phyloP scores from a whole-genome alignment of 2,888 invertebrate genomes.

The Eilema depressum region DNA sequence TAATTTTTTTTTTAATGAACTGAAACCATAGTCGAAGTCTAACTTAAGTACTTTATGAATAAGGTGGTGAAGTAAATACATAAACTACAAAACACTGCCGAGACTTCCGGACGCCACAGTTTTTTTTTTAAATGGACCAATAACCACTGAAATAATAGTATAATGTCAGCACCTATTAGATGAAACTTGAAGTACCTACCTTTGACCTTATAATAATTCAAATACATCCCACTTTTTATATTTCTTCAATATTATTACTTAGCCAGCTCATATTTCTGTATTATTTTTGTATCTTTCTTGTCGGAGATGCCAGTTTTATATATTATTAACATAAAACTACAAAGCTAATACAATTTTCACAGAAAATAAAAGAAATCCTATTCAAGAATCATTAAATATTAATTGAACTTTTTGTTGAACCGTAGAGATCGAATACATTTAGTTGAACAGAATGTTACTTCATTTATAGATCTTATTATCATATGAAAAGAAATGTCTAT shows the following conservation, averaged over 20 bases:
- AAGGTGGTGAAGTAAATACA: no score
- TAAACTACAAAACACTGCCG: no score
- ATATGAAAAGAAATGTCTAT: neutral
- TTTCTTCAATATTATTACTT: neutral
- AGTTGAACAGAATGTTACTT: neutral
- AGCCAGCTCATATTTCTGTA: neutral
- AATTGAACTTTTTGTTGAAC: neutral
- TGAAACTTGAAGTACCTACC: no score
- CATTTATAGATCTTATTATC: neutral
- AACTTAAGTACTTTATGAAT: no score
- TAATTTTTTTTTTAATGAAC: no score
- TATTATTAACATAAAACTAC: conserved; percentile 1
- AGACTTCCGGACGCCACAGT: no score
- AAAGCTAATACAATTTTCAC: neutral
- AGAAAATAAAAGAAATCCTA: neutral
- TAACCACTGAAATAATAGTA: no score
- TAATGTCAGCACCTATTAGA: no score
- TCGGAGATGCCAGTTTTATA: neutral
- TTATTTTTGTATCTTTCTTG: neutral
- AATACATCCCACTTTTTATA: neutral
- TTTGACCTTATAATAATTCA: neutral
- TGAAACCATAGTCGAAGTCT: no score
- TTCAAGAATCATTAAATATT: neutral
- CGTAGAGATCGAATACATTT: neutral
- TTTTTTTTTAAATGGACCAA: no score